Percentiles rank a stretch among this genome's conserved stretches.
These are phyloP conservation scores for Coregonus clupeaformis DNA, from an alignment of 2,113 vertebrate genomes.

Conservation along the genomic window DNA sequence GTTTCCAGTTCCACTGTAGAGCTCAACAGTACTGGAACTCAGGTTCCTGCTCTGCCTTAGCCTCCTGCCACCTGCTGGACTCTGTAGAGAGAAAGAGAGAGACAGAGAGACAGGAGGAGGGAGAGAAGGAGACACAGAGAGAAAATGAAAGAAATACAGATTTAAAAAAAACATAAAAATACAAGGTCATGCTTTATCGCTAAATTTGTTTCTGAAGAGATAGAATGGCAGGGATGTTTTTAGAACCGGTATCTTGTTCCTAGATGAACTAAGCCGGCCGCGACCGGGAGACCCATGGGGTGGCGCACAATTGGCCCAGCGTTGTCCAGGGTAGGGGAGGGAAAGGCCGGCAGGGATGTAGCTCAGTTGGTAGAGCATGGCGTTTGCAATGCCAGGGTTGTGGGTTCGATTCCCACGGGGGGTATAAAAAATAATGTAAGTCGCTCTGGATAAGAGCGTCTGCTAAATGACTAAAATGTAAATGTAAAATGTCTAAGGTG, in stretches of 20 bases:
- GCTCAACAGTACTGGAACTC: constrained; percentile 44
- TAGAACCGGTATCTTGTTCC: neutral
- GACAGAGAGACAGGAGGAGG: neutral
- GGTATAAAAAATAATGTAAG: too few relatives aligned
- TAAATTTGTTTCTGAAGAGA: neutral
- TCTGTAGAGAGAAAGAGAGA: constrained; percentile 23
- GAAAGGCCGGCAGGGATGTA: too few relatives aligned
- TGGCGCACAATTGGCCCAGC: too few relatives aligned
- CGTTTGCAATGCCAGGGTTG: too few relatives aligned
- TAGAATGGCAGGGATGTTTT: neutral
- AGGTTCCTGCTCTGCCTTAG: constrained; percentile 39
- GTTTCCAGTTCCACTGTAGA: constrained; percentile 17
- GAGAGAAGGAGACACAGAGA: neutral
- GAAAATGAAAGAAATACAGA: neutral
- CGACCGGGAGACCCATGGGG: too few relatives aligned
- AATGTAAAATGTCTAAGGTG: neutral
- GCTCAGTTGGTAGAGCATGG: too few relatives aligned
- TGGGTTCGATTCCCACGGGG: too few relatives aligned
- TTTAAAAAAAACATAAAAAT: neutral
- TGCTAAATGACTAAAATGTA: too few relatives aligned
- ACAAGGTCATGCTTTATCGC: too few relatives aligned
- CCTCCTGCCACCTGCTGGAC: constrained; percentile 4
- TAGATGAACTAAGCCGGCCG: too few relatives aligned
- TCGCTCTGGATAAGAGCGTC: too few relatives aligned
- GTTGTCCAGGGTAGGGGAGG: too few relatives aligned